Evolutionary conservation across 1,140 invertebrate genomes (phyloP), one percentile per base, ranked within the genome.

Genomic region (Penaeus japonicus): DNA sequence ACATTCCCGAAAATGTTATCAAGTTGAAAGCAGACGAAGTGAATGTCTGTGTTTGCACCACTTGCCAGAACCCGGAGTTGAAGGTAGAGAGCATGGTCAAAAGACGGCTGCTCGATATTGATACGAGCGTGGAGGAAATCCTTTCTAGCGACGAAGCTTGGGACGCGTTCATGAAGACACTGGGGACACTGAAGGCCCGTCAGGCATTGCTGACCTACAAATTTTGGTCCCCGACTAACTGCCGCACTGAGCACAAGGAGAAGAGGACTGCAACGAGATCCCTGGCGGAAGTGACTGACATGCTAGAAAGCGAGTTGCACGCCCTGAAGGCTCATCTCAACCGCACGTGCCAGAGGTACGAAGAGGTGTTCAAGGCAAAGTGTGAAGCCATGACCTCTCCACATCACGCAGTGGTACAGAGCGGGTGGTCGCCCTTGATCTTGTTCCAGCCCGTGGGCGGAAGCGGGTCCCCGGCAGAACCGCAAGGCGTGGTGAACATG

Each of bases 41-140:
- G 54, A 75, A 77, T 39, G 30, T 24, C 12, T 85, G 84, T 79
- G 24, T 85, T 0, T 85, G 84, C 24, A 57, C 78, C 17, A 79
- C 55, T 17, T 85, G 84, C 39, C 84, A 85, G 15, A 85, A 85
- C 27, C 84, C 84, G 22, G 84, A 85, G 30, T 22, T 85, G 7
- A 85, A 85, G 30, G 57, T 85, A 18, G 75, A 79, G 27, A 85
- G 84, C 65, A 53, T 85, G 75, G 70, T 85, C 30, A 77, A 59
- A 55, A 54, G 75, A 53, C 30, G 84, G 47, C 59, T 79, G 0
- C 53, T 85, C 32, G 35, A 30, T 53, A 77, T 85, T 18, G 79
- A 24, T 35, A 85, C 84, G 24, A n/a, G 39, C 24, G n/a, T 85
- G 18, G 73, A 85, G 22, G 75, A 85, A 24, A 57, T 78, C 20